These are phyloP conservation scores for Pangasianodon hypophthalmus DNA, from an alignment of 2,113 vertebrate genomes.

Conservation along the genomic window DNA sequence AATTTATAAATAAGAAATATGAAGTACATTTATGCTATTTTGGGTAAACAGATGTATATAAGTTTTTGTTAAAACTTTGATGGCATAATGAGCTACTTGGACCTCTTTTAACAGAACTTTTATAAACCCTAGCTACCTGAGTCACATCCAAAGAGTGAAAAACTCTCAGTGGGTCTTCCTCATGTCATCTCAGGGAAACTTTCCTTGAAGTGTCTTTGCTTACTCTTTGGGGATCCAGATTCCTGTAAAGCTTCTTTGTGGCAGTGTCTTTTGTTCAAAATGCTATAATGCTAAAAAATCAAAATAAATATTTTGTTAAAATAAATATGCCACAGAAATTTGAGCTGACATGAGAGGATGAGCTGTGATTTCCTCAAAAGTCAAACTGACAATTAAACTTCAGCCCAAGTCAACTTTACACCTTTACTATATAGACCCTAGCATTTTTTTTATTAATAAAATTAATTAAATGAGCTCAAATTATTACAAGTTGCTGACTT, in stretches of 20 bases:
- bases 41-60: too few species aligned
- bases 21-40: too few species aligned
- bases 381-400: neutral
- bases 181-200: too few species aligned
- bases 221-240: too few species aligned
- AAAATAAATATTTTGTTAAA: too few species aligned
- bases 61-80: neutral
- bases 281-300: too few species aligned
- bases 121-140: slow-evolving; percentile 21
- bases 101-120: slow-evolving; percentile 5
- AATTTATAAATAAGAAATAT: too few species aligned
- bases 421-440: neutral
- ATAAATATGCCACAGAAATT: neutral
- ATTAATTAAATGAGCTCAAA: neutral
- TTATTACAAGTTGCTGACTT: neutral
- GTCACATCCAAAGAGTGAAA: neutral
- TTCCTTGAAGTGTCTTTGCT: neutral
- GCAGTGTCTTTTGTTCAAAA: neutral
- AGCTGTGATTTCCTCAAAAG: neutral
- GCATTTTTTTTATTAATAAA: neutral
- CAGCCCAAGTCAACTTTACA: neutral
- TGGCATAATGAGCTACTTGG: slow-evolving; percentile 17
- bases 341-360: neutral
- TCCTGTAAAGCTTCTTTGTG: too few species aligned
- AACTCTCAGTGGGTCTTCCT: too few species aligned